These are phyloP conservation scores for Patella ulyssiponensis DNA, from an alignment of 2,888 invertebrate species.

Conservation along the genomic window DNA sequence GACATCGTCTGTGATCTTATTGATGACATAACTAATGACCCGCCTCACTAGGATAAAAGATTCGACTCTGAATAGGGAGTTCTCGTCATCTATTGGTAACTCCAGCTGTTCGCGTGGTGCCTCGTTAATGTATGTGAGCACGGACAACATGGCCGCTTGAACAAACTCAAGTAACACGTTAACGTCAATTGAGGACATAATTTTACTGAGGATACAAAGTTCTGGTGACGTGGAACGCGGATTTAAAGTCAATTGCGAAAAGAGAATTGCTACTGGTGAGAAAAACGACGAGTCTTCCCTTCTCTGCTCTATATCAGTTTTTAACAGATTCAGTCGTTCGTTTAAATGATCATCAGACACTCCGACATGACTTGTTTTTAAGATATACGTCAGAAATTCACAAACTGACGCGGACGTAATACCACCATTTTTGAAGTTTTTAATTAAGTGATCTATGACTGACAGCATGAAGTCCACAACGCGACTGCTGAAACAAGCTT, in stretches of 20 bases:
- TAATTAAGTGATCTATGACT: constrained; percentile 6
- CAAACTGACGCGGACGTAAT: background rate
- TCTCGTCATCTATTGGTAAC: constrained; percentile 20
- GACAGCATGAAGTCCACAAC: constrained; percentile 10
- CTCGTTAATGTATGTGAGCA: constrained; percentile 4
- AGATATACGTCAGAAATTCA: constrained; percentile 8
- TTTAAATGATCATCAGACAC: background rate
- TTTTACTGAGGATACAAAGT: constrained; percentile 11
- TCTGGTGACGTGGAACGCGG: constrained; percentile 6
- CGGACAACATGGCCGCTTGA: constrained; percentile 14
- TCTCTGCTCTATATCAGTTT: background rate
- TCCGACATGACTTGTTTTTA: background rate
- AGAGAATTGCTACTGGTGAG: background rate
- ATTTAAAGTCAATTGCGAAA: constrained; percentile 7
- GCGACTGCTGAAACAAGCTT: background rate
- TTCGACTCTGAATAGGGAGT: constrained; percentile 35
- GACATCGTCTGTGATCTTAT: constrained; percentile 29
- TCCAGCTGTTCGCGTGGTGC: background rate
- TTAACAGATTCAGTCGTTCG: background rate
- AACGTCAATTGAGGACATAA: constrained; percentile 15
- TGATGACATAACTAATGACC: constrained; percentile 38
- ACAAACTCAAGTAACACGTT: constrained; percentile 13
- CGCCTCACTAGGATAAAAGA: constrained; percentile 42
- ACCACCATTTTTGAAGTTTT: constrained; percentile 13
- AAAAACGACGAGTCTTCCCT: constrained; percentile 11